Base-by-base conservation (phyloP, 2,888 invertebrate species). In the Branchinecta sandiegonensis region DNA sequence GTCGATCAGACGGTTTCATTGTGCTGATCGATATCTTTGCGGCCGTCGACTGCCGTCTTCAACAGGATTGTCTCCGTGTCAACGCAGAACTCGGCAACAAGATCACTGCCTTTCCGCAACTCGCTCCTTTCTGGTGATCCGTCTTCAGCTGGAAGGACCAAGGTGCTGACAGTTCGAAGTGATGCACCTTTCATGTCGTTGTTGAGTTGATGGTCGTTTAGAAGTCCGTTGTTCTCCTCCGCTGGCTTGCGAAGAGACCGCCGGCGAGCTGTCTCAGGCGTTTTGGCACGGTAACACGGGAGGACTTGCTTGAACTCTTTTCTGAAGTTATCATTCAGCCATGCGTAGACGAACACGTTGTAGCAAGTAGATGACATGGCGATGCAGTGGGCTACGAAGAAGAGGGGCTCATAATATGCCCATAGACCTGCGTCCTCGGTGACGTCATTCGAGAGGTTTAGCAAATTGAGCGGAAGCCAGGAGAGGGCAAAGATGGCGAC, bases 341-440 rank as follows among this genome's bases (percentile, higher is more conserved):
- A 94, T 17, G 94, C 94, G 79, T 94, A 94, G 13, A 94, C 82
- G 76, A 94, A 90, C 0, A 93, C 93, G 77, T 94, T 94, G 81
- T 94, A 94, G 77, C 92, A 91, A 2, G 90, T 92, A 70, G 92
- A 92, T 74, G 90, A 90, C 93, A 94, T 93, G 50, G 94, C 94
- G 72, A 92, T 83, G 70, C 90, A 85, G 77, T 94, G 94, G 8
- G 88, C 87, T 70, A 89, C 81, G 79, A 96, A 92, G 75, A 95
- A 99, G 73, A 88, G 82, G n/a, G 94, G 79, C 72, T 87, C 87
- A 77, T 91, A 93, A 78, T 89, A 93, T 66, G 84, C 84, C 85
- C 90, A 87, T 71, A 86, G 82, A 70, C 84, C 85, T n/a, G 75
- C 86, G 70, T 84, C 83, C 65, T 83, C 82, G 76, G 89, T 86